Evolutionary conservation across 2,888 invertebrate genomes (phyloP).

Genomic region (Physocephala rufipes): DNA sequence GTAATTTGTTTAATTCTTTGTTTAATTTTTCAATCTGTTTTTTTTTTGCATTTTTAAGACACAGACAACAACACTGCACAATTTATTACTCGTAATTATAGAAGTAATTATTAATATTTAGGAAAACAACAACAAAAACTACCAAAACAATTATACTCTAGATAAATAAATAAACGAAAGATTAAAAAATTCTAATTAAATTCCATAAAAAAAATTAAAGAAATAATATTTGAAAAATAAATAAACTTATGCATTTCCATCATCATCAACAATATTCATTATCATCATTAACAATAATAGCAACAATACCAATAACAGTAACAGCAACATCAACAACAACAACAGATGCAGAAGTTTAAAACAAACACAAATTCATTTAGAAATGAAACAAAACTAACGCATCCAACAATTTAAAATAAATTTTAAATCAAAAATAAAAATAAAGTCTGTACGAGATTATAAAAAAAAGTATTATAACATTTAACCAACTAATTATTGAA

Average conservation of each 20-base stretch:
- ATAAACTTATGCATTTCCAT: too few relatives aligned
- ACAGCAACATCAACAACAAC: neutral
- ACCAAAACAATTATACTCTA: conserved; percentile 17
- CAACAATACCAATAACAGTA: conserved; percentile 12
- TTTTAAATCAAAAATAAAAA: too few relatives aligned
- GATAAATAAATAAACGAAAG: conserved; percentile 35
- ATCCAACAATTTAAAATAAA: too few relatives aligned
- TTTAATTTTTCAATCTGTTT: neutral
- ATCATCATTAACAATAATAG: neutral
- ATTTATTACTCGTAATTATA: conserved; percentile 10
- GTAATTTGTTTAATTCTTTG: neutral
- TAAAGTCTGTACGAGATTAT: too few relatives aligned
- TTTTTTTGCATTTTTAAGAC: neutral
- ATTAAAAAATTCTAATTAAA: conserved; percentile 21
- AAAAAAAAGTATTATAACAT: conserved; percentile 6
- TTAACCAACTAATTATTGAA: conserved; percentile 30
- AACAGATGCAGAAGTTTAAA: too few relatives aligned
- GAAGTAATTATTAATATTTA: conserved; percentile 3
- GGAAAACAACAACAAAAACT: conserved; percentile 32
- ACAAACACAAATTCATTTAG: too few relatives aligned
- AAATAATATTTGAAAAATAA: conserved; percentile 5
- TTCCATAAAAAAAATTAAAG: conserved; percentile 16
- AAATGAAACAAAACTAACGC: too few relatives aligned
- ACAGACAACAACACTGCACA: conserved; percentile 26
- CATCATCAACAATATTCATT: conserved; percentile 15